Evolutionary conservation across 2,797 vertebrate genomes (phyloP).

Genomic region (Crocidura indochinensis): DNA sequence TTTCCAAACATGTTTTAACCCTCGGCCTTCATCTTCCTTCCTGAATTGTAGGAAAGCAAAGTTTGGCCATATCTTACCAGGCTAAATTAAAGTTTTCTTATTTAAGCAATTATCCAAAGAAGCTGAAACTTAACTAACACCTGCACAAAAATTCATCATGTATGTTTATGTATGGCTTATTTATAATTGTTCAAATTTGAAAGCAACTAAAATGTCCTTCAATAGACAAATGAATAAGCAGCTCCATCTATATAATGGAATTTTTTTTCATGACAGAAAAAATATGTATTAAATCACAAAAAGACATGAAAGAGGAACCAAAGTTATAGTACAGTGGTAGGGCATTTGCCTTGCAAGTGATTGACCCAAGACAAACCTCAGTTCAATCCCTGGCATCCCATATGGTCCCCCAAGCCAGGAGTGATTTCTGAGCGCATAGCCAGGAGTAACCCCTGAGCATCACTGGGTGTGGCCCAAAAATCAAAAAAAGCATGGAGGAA

Average conservation of each 20-base stretch:
- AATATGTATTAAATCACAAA: not conserved
- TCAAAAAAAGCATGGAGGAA: too few species aligned
- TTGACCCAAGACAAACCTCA: too few species aligned
- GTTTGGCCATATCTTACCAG: not conserved
- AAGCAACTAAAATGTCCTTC: not conserved
- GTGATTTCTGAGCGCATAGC: too few species aligned
- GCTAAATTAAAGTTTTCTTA: not conserved
- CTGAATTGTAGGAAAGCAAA: not conserved
- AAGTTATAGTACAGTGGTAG: too few species aligned
- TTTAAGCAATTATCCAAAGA: not conserved
- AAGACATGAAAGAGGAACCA: not conserved
- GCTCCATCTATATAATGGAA: not conserved
- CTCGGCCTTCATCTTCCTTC: too few species aligned
- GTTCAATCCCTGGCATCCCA: too few species aligned
- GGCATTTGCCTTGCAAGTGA: too few species aligned
- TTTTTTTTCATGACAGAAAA: not conserved
- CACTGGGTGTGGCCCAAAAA: too few species aligned
- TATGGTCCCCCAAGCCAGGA: too few species aligned
- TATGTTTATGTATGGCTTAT: not conserved
- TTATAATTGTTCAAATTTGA: not conserved
- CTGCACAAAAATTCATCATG: not conserved
- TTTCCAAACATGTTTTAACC: not conserved
- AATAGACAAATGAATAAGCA: not conserved
- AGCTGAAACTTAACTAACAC: not conserved
- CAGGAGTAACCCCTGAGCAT: too few species aligned